Conservation (phyloP, 2,888 invertebrate genomes). For the Platycnemis pennipes region DNA sequence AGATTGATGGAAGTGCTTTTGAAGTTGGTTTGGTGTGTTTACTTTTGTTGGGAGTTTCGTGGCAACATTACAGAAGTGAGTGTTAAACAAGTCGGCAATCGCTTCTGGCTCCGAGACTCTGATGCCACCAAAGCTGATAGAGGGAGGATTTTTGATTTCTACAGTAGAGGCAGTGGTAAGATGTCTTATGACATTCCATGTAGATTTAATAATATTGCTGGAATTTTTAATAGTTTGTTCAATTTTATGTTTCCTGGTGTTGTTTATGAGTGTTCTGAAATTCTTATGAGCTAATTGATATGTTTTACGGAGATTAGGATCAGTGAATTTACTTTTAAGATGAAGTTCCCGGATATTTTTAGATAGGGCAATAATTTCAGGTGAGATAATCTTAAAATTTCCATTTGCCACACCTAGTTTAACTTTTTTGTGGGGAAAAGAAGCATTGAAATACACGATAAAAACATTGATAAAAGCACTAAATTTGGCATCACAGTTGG, state of each 20-base stretch:
- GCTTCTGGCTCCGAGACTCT: background rate
- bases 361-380: conserved; percentile 55
- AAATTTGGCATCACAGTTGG: no score
- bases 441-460: background rate
- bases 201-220: no score
- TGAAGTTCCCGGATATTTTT: conserved; percentile 75
- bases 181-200: no score
- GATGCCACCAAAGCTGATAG: no score
- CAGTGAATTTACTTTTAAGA: no score
- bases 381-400: background rate
- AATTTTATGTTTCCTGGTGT: conserved; percentile 22
- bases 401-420: background rate
- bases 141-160: no score
- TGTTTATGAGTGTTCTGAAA: conserved; percentile 70
- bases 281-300: conserved; percentile 70
- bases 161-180: no score
- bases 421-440: background rate
- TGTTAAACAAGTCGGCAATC: background rate
- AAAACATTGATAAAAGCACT: background rate
- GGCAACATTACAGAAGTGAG: background rate
- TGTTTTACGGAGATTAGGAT: conserved; percentile 73
- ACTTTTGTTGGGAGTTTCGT: background rate
- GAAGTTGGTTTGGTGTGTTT: background rate
- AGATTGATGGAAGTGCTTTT: background rate
- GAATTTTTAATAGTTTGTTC: conserved; percentile 38